Base-by-base conservation (phyloP, 2,888 invertebrate species). In the Pyralis farinalis region DNA sequence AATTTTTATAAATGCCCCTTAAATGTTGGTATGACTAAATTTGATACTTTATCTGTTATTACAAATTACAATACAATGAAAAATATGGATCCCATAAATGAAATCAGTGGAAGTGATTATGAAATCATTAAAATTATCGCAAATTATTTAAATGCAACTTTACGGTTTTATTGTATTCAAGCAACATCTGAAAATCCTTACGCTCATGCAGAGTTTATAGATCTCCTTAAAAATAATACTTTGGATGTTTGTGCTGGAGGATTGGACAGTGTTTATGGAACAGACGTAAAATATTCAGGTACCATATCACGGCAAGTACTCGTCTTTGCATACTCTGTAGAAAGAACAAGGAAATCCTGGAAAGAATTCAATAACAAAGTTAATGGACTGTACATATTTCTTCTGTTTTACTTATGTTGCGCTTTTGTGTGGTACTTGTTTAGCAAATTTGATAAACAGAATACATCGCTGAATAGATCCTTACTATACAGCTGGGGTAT, bases 221-320 rank as follows among this genome's bases (percentile, higher is more conserved):
- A 58, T 0, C 66, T 64, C n/a, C 3, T 87, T 1, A 5, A 55
- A 1, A 80, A 86, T 45, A 78, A 73, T 1, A 78, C 67, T 22
- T 48, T 86, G 1, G 82, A 87, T 29, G 52, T 59, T 0, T 72
- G 72, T 35, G 80, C 76, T 6, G 85, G 87, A 0, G 86, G 85
- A 0, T 48, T 78, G 0, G 82, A 78, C 22, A 65, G 75, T 42
- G 47, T 74, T 1, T 83, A 70, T 28, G 80, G 76, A 5, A 64
- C 78, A n/a, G 1, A 43, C 0, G 72, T 86, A 0, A 66, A 61
- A 2, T 87, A 85, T 45, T 82, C 84, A 1, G 85, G 85, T 0
- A 42, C 71, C 1, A 85, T 86, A 40, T 55, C 57, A 0, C 57
- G 63, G 11, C 80, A 84, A 54, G 51, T 55, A 0, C 44, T 78